A percentile compares a stretch with the other conserved stretches of the same genome.
phyloP scores from a whole-genome alignment of 2,888 invertebrate species.

The Sylvicola fuscatus region DNA sequence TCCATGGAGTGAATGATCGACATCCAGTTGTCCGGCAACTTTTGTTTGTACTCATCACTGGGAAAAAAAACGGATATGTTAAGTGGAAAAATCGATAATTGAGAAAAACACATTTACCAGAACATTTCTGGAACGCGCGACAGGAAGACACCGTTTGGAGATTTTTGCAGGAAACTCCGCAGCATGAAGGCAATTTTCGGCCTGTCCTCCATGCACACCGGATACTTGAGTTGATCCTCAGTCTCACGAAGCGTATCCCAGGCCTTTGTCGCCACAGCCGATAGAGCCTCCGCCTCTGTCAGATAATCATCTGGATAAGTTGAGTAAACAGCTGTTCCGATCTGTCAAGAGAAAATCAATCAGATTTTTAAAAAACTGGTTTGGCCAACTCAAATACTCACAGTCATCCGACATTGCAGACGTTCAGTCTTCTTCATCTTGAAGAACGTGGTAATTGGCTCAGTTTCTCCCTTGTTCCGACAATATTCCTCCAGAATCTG shows the following conservation, averaged over 20 bases:
- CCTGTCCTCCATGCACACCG: conserved; percentile 15
- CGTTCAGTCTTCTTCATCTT: conserved; percentile 12
- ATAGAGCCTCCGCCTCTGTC: conserved; percentile 14
- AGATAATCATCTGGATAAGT: conserved; percentile 20
- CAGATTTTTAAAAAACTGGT: too few relatives aligned
- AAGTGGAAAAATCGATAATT: conserved; percentile 1
- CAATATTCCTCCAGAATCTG: conserved; percentile 16
- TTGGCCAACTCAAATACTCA: conserved; percentile 7
- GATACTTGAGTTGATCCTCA: conserved; percentile 13
- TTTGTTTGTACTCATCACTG: conserved; percentile 35
- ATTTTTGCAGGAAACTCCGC: conserved; percentile 18
- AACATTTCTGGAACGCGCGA: conserved; percentile 34
- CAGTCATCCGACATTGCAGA: conserved; percentile 16
- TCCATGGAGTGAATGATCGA: conserved; percentile 34
- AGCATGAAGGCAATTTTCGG: conserved; percentile 16
- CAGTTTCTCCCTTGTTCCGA: conserved; percentile 11
- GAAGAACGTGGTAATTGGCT: conserved; percentile 15
- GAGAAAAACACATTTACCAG: too few relatives aligned
- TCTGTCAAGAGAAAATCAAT: background rate
- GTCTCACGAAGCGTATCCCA: conserved; percentile 15
- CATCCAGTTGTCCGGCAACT: conserved; percentile 49
- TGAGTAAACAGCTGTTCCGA: conserved; percentile 14
- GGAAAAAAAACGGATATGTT: conserved; percentile 20
- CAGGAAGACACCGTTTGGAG: conserved; percentile 37
- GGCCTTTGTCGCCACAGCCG: conserved; percentile 16